phyloP scores from a whole-genome alignment of 2,113 vertebrate species.

The Petroica traversi region DNA sequence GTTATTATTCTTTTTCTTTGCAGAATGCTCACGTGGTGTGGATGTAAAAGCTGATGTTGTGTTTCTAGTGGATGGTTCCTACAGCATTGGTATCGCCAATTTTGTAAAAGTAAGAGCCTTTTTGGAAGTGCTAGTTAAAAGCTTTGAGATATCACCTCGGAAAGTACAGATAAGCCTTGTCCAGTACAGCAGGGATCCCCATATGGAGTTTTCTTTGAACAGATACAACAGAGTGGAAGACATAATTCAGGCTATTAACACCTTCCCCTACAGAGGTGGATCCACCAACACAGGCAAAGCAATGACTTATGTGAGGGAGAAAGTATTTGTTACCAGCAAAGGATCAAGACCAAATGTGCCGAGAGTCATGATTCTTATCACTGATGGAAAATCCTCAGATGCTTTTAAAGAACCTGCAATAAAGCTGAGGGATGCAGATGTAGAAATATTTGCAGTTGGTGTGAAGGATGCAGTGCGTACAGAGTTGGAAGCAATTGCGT shows the following conservation, averaged over 20 bases:
- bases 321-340: conserved; percentile 82
- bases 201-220: conserved; percentile 93
- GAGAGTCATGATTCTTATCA: conserved; percentile 94
- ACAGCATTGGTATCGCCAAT: conserved; percentile 95
- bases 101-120: conserved; percentile 97
- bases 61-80: conserved; percentile 96
- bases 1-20: conserved; percentile 4
- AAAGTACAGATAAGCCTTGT: conserved; percentile 97
- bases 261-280: conserved; percentile 94
- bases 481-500: conserved; percentile 94
- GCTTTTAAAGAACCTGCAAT: conserved; percentile 91
- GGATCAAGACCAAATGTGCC: conserved; percentile 90
- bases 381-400: conserved; percentile 97
- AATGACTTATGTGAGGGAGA: conserved; percentile 94
- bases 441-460: conserved; percentile 97
- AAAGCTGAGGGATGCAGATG: conserved; percentile 84
- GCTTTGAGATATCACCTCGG: conserved; percentile 89
- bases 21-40: conserved; percentile 93
- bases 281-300: conserved; percentile 98
- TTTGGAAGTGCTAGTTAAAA: conserved; percentile 92
- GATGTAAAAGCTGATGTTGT: conserved; percentile 96
- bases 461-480: conserved; percentile 95
- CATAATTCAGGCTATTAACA: conserved; percentile 88
- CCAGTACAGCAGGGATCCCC: conserved; percentile 94
- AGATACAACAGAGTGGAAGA: conserved; percentile 83